Evolutionary conservation across 2,888 invertebrate genomes (phyloP), one percentile per base, ranked within the genome.

Genomic region (Myopa tessellatipennis): DNA sequence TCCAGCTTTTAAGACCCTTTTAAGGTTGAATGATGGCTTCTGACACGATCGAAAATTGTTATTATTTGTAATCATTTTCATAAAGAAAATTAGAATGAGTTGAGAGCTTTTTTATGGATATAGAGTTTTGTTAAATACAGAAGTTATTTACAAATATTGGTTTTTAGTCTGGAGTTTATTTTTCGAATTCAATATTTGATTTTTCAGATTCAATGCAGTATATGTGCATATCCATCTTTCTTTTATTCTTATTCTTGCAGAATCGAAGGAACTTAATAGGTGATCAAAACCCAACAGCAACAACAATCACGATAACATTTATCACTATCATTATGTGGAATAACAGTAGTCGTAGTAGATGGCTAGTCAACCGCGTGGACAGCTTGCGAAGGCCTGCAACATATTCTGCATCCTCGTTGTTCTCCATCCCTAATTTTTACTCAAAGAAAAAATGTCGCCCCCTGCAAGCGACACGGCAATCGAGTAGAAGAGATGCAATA

Each of bases 241-340:
- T 50, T 75, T 69, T 38, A 38, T 14, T 65, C 34, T 26, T 45
- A 6, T 45, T 10, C 45, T 45, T 45, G 45, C 45, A 45, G 45
- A 2, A 45, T 2, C 45, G 7, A 8, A 6, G 45, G 45, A 45
- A 45, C 10, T 45, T 45, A 45, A 45, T 10, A 45, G 6, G 10
- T 8, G 3, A 45, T 45, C 45, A 45, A 10, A 6, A 38, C 1
- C 18, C 1, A 26, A 26, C 10, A 26, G 4, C 10, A 26, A 63
- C 63, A 26, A 60, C 16, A 60, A 63, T 55, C 34, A 75, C 34
- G n/a, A 55, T 52, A 68, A 40, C 38, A 67, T 18, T 38, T 67
- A 73, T 45, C 55, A 18, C 58, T 45, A n/a, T 58, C 83, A 87
- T 82, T 84, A 86, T 85, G 87, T 85, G 85, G 83, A 85, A 86